Conservation (phyloP, 1,140 invertebrate genomes). For the Mya arenaria region DNA sequence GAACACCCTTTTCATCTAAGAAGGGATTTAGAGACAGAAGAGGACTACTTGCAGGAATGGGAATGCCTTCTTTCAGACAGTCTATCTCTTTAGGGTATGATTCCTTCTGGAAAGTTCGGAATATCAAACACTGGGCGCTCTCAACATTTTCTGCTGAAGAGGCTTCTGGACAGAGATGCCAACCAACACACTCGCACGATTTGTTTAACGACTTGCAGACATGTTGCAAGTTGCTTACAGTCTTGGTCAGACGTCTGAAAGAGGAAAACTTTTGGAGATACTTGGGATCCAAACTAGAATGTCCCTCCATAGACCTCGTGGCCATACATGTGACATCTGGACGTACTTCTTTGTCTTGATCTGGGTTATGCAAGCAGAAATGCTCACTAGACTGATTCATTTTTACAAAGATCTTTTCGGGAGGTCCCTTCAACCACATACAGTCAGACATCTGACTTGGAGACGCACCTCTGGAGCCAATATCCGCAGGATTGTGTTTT, state of each 20-base stretch:
- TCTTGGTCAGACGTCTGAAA: too few relatives aligned
- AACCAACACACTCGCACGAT: background rate
- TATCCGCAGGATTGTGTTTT: slow-evolving; percentile 55
- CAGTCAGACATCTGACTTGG: slow-evolving; percentile 8
- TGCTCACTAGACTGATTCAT: too few relatives aligned
- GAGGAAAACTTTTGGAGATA: too few relatives aligned
- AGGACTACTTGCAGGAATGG: background rate
- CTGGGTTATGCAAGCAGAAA: background rate
- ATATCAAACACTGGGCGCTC: background rate
- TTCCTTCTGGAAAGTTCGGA: background rate
- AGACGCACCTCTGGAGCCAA: slow-evolving; percentile 18
- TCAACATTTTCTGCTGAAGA: background rate
- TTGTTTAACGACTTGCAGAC: background rate
- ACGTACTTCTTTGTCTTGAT: slow-evolving; percentile 15
- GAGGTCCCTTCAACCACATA: too few relatives aligned
- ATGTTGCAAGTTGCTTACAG: too few relatives aligned
- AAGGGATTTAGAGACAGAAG: slow-evolving; percentile 26
- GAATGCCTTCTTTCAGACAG: background rate
- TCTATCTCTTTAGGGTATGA: slow-evolving; percentile 13
- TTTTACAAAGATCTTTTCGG: too few relatives aligned
- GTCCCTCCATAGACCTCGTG: background rate
- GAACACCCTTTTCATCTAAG: slow-evolving; percentile 5
- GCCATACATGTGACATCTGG: background rate
- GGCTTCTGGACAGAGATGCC: background rate
- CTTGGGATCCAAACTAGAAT: too few relatives aligned